phyloP scores from a whole-genome alignment of 2,113 vertebrate genomes.

The Epinephelus moara region DNA sequence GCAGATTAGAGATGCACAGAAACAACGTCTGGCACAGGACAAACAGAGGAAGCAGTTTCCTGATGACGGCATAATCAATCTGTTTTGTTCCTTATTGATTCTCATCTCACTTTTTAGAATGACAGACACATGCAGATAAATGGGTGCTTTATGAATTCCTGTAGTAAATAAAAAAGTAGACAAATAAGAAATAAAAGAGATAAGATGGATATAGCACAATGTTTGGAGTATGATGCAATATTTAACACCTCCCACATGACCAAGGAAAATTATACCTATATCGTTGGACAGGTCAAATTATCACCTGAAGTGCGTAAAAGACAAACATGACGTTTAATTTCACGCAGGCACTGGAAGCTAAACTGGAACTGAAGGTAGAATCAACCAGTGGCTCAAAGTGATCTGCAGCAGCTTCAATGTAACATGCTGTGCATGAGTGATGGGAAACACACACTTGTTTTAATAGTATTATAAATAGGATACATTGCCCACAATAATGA shows the following conservation, averaged over 20 bases:
- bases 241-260: neutral
- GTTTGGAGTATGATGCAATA: neutral
- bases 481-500: too few species aligned
- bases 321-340: neutral
- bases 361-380: too few species aligned
- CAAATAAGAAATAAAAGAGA: neutral
- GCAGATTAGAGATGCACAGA: constrained; percentile 6
- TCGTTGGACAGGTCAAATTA: neutral
- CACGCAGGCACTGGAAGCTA: too few species aligned
- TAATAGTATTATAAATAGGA: too few species aligned
- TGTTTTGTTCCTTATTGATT: constrained; percentile 14
- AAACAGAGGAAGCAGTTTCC: constrained; percentile 7
- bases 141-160: neutral
- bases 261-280: neutral
- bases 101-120: neutral
- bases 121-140: neutral
- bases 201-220: too few species aligned
- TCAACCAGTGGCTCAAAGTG: too few species aligned
- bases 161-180: too few species aligned
- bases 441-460: too few species aligned
- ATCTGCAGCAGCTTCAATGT: too few species aligned
- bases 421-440: too few species aligned
- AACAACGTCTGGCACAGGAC: neutral
- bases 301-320: neutral
- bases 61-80: constrained; percentile 9